Conservation (phyloP, 1,140 invertebrate genomes). For the Theocolax elegans region DNA sequence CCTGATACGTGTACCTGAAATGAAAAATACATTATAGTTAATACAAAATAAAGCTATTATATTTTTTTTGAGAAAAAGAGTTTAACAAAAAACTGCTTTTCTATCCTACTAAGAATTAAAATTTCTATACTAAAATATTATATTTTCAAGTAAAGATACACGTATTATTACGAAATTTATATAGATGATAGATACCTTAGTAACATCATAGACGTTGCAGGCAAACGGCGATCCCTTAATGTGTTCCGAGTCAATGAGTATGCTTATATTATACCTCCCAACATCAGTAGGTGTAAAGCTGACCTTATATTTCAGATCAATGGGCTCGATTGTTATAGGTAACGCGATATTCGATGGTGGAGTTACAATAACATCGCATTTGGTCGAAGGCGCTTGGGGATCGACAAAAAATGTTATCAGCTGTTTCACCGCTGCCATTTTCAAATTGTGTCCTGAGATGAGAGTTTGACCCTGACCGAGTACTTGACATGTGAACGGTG, state of each 20-base stretch:
- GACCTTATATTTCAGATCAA: constrained; percentile 77
- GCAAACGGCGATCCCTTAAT: constrained; percentile 92
- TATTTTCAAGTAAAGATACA: no score
- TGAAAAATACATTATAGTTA: no score
- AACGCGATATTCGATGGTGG: constrained; percentile 83
- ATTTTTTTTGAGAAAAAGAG: no score
- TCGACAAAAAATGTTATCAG: constrained; percentile 73
- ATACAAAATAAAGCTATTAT: no score
- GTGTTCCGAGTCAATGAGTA: constrained; percentile 83
- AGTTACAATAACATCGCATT: constrained; percentile 77
- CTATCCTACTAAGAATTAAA: no score
- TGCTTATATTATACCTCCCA: constrained; percentile 84
- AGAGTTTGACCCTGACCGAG: constrained; percentile 72
- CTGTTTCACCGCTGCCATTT: constrained; percentile 72
- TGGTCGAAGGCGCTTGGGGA: constrained; percentile 66
- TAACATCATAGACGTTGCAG: constrained; percentile 93
- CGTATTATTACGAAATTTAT: no score
- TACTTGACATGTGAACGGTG: constrained; percentile 88
- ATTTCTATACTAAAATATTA: no score
- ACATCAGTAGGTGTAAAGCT: constrained; percentile 86
- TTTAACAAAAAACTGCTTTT: no score
- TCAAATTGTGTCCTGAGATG: constrained; percentile 72
- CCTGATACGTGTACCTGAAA: constrained; percentile 63
- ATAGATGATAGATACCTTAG: constrained; percentile 73
- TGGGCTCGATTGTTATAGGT: constrained; percentile 72